Evolutionary conservation across 1,140 invertebrate species (phyloP).

Genomic region (Eufriesea mexicana): DNA sequence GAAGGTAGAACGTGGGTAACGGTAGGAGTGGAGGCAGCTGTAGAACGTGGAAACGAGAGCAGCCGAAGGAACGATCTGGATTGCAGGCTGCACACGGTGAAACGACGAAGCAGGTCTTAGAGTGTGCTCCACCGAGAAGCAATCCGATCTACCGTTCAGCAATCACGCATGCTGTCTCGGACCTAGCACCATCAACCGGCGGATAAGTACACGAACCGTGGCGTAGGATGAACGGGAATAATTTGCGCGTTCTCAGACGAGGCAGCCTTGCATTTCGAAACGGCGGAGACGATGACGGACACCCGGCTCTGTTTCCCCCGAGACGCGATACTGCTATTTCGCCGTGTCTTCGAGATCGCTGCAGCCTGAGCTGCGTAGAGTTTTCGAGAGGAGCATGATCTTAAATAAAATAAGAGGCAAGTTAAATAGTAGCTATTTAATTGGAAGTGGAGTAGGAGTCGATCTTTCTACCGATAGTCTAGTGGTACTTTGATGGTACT

Average conservation of each 20-base stretch:
- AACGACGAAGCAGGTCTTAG: slow-evolving; percentile 29
- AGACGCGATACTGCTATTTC: neutral
- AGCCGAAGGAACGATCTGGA: slow-evolving; percentile 30
- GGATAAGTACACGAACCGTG: slow-evolving; percentile 29
- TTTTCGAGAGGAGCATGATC: neutral
- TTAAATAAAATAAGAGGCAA: neutral
- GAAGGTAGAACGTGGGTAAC: slow-evolving; percentile 28
- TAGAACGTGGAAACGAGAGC: slow-evolving; percentile 11
- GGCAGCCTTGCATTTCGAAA: neutral
- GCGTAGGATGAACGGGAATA: slow-evolving; percentile 29
- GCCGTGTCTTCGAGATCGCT: no score
- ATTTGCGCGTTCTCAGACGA: slow-evolving; percentile 33
- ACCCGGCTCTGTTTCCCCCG: neutral
- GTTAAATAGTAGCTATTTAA: neutral
- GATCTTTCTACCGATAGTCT: no score
- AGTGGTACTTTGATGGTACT: no score
- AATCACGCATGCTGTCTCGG: slow-evolving; percentile 28
- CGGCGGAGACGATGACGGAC: slow-evolving; percentile 9
- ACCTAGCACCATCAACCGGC: neutral
- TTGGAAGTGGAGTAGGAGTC: neutral
- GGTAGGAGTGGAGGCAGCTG: slow-evolving; percentile 29
- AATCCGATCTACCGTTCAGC: slow-evolving; percentile 50
- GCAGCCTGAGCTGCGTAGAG: no score
- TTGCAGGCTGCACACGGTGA: neutral
- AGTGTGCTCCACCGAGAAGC: slow-evolving; percentile 18